Base-by-base conservation (phyloP, 2,113 vertebrate species). In the Oplegnathus fasciatus region DNA sequence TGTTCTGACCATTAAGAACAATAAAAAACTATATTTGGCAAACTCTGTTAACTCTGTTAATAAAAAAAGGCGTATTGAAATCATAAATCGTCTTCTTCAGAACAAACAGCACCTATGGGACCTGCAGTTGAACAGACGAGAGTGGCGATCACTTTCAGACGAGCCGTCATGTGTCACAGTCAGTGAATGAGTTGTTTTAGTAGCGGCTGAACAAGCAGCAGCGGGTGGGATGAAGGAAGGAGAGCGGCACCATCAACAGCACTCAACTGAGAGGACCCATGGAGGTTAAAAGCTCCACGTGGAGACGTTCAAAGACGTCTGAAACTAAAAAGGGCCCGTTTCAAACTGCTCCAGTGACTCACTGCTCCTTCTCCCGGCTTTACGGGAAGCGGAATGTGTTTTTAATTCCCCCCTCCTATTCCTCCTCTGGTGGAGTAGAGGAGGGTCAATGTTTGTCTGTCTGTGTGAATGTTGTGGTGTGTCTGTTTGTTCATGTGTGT, bases 321-420 rank as follows among this genome's bases (percentile, higher is more conserved):
- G 85, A 90, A 87, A 92, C 77, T 62, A 84, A 84, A 88, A 90
- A 77, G 74, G 65, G 73, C 68, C 80, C 69, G 48, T 91, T 94
- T 90, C 83, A 82, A 93, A 84, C 85, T 87, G 88, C 91, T 82
- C 68, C 77, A 6, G 84, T 96, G 96, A 96, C 91, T 96, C 96
- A 96, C 85, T 14, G 65, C 80, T 93, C 86, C 91, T 90, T 94
- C 89, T 93, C 86, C 88, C 72, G 26, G 84, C 69, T 85, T 96
- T 95, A 96, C 94, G 94, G 96, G 95, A 96, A 96, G 81, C 88
- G 89, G 94, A 94, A 93, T 93, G 93, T 95, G 94, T 95, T 95
- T 95, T 94, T 93, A 91, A 94, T 94, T 91, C 79, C 30, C 48
- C 22, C 11, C 52, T 67, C 67, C 55, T 42, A 54, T 52, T 52